A percentile compares a stretch with the other conserved stretches of the same genome.
Conservation (phyloP, 2,113 vertebrate species). For the Hydrolagus affinis region DNA sequence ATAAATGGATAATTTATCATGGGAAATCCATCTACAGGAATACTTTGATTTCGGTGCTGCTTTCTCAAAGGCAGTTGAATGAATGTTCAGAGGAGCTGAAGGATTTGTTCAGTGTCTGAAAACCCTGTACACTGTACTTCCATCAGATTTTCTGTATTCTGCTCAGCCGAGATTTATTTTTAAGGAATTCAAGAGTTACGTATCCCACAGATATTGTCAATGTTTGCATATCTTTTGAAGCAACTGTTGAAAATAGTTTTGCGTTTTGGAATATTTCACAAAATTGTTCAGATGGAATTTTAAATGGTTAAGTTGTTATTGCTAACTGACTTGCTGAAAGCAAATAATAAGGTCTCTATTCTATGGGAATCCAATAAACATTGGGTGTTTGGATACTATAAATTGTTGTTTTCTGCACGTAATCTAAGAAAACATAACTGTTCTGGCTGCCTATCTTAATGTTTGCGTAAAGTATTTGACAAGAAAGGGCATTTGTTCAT, state of each 20-base stretch:
- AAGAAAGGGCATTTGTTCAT: not conserved
- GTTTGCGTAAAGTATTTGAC: not conserved
- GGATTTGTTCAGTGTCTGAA: not conserved
- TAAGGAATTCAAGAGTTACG: not conserved
- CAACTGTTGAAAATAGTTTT: not conserved
- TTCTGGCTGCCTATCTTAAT: not conserved
- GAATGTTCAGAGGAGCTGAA: slow-evolving; percentile 9
- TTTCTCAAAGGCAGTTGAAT: slow-evolving; percentile 25
- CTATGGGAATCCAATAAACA: not conserved
- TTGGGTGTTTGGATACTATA: not conserved
- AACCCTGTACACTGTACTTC: slow-evolving; percentile 10
- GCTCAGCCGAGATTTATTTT: not conserved
- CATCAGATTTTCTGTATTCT: slow-evolving; percentile 19
- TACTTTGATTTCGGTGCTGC: not conserved
- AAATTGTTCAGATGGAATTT: not conserved
- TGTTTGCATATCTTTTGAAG: not conserved
- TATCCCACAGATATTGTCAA: not conserved
- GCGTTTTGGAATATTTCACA: not conserved
- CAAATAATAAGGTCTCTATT: not conserved
- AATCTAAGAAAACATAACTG: not conserved
- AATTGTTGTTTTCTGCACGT: not conserved
- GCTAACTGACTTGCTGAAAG: not conserved
- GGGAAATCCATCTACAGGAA: slow-evolving; percentile 11
- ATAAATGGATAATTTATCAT: slow-evolving; percentile 4
- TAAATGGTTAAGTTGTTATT: not conserved